Percentiles rank a stretch among this genome's conserved stretches.
phyloP scores from a whole-genome alignment of 2,113 vertebrate genomes.

The Megaceryle torquata region DNA sequence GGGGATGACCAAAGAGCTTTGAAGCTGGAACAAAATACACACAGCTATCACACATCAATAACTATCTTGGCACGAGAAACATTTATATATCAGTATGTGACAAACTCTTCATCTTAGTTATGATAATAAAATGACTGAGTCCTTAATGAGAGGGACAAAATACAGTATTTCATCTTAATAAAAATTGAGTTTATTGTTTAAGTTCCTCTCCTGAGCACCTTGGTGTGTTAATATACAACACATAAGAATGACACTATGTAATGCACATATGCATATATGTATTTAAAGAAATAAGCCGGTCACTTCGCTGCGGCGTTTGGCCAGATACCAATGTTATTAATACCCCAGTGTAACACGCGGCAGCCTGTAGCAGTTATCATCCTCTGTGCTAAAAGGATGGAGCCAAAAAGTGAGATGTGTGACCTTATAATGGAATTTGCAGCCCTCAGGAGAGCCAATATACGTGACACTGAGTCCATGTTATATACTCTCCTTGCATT shows the following conservation, averaged over 20 bases:
- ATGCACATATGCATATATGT: neutral
- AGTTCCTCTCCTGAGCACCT: neutral
- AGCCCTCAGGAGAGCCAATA: neutral
- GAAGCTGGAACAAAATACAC: constrained; percentile 13
- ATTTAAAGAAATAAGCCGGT: neutral
- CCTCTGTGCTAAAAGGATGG: neutral
- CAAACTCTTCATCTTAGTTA: neutral
- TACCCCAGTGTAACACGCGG: neutral
- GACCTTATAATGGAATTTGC: constrained; percentile 1
- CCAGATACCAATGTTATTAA: neutral
- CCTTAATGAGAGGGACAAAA: neutral
- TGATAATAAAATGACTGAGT: neutral
- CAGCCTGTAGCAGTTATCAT: neutral
- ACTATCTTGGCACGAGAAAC: neutral
- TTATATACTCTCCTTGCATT: neutral
- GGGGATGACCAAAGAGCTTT: neutral
- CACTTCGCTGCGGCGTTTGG: neutral
- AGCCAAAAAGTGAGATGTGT: neutral
- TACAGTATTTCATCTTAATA: neutral
- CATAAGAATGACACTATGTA: neutral
- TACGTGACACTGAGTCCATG: neutral
- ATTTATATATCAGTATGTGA: neutral
- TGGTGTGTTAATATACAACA: neutral
- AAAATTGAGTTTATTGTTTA: neutral
- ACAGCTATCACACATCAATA: neutral